These are phyloP conservation scores for Podarcis cretensis DNA, from an alignment of 2,113 vertebrate species.

Conservation along the genomic window DNA sequence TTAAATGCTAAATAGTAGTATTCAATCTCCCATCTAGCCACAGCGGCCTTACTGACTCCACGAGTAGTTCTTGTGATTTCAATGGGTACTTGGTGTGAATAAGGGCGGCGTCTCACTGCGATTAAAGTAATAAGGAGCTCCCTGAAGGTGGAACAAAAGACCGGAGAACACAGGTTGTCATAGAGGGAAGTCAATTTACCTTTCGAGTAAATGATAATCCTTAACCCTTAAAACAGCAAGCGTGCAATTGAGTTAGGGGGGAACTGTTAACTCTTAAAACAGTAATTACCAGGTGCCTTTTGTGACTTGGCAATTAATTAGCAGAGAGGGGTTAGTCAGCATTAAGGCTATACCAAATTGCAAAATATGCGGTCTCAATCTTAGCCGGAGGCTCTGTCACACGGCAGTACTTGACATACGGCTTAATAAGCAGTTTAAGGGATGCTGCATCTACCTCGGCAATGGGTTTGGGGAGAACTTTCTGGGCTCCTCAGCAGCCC, in stretches of 20 bases:
- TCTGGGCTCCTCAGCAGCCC: slow-evolving; percentile 64
- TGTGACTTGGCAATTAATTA: slow-evolving; percentile 67
- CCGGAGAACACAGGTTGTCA: slow-evolving; percentile 2
- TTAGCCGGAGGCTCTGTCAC: slow-evolving; percentile 52
- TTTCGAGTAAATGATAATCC: slow-evolving; percentile 40
- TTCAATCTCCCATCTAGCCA: not conserved
- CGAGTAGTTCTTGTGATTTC: not conserved
- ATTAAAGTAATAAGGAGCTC: not conserved
- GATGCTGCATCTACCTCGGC: slow-evolving; percentile 44
- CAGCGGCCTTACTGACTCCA: not conserved
- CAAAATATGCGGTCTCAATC: slow-evolving; percentile 52
- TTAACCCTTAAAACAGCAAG: slow-evolving; percentile 57
- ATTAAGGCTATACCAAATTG: slow-evolving; percentile 50
- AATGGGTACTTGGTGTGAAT: not conserved
- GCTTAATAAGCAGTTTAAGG: slow-evolving; percentile 59
- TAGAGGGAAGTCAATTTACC: slow-evolving; percentile 17
- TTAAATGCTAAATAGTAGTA: not conserved
- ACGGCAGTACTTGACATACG: slow-evolving; percentile 48
- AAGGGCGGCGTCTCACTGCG: not conserved
- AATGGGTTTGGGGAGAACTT: not conserved
- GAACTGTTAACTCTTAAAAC: slow-evolving; percentile 56
- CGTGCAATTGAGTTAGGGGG: slow-evolving; percentile 48
- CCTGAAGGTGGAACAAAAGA: not conserved
- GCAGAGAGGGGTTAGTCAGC: slow-evolving; percentile 38
- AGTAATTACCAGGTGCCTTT: slow-evolving; percentile 63